A percentile compares a stretch with the other conserved stretches of the same genome.
phyloP scores from a whole-genome alignment of 2,888 invertebrate species.

The Tolmerus cingulatus region DNA sequence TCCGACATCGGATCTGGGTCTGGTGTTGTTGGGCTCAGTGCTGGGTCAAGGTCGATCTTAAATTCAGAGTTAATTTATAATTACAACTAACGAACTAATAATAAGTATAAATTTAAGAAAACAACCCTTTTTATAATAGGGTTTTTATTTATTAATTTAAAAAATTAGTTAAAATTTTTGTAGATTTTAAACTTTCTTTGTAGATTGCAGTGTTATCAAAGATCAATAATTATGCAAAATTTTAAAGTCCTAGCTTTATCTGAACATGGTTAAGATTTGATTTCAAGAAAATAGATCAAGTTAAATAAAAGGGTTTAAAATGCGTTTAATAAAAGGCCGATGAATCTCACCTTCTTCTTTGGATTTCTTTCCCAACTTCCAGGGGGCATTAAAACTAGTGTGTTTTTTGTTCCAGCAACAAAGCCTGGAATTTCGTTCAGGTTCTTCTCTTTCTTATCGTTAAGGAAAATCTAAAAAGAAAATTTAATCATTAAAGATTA shows the following conservation, averaged over 20 bases:
- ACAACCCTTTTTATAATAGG: too few relatives aligned
- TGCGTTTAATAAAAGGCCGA: not conserved
- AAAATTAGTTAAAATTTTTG: too few relatives aligned
- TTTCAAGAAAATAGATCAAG: too few relatives aligned
- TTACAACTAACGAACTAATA: too few relatives aligned
- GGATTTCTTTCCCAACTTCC: constrained; percentile 44
- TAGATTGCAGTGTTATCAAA: too few relatives aligned
- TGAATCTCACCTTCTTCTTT: constrained; percentile 20
- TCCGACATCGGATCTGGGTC: constrained; percentile 48
- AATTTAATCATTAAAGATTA: constrained; percentile 14
- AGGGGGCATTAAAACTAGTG: constrained; percentile 50
- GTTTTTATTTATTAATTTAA: too few relatives aligned
- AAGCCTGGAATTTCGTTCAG: constrained; percentile 58
- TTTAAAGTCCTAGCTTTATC: too few relatives aligned
- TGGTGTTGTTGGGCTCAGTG: constrained; percentile 31
- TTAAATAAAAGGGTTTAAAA: too few relatives aligned
- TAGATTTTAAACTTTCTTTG: too few relatives aligned
- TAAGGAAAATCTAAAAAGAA: constrained; percentile 56
- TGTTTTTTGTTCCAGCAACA: constrained; percentile 55
- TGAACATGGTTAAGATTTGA: too few relatives aligned
- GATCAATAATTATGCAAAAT: too few relatives aligned
- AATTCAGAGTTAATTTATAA: not conserved
- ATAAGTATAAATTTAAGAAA: too few relatives aligned
- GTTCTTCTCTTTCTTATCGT: constrained; percentile 54
- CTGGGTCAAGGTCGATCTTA: constrained; percentile 33